Evolutionary conservation across 2,888 invertebrate species (phyloP), one percentile per base, ranked within the genome.

Genomic region (Cetonia aurata): DNA sequence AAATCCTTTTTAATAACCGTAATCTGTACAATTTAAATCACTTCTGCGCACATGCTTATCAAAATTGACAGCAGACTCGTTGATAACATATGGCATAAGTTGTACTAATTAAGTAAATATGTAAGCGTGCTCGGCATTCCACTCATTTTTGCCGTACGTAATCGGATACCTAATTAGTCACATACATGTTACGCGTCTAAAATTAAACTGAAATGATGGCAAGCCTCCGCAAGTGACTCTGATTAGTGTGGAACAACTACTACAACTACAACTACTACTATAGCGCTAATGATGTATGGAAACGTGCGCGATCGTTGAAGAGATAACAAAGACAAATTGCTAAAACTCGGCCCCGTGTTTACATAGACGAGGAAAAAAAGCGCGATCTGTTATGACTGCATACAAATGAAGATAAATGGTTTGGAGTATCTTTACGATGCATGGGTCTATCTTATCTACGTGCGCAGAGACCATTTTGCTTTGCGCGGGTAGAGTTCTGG

Each of bases 291-390:
- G 62, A 65, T 65, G 50, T 52, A 65, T 50, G 13, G 62, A 25
- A 33, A 42, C 67, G 56, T 48, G 67, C 25, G 31, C 57, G 67
- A 57, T 67, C 67, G 41, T 67, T 67, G 56, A 57, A 46, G 25
- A 48, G 67, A 67, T 67, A 67, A 67, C 67, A 67, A 67, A 67
- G 67, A 67, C 57, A 67, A 57, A 67, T 67, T 57, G 67, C 67
- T 33, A 37, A 46, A 62, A 50, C 50, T 46, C 50, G 52, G 25
- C 50, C 37, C 12, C 62, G 50, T 57, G 67, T 56, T 57, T 57
- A 67, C 56, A 67, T 33, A 57, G 53, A 42, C 46, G 19, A 37
- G 31, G 33, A 56, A 67, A 65, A 57, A 67, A 67, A 67, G 48
- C 37, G 56, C 67, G 67, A 65, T 46, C 56, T 57, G 67, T 67